Evolutionary conservation across 2,113 vertebrate genomes (phyloP).

Genomic region (Pyxicephalus adspersus): DNA sequence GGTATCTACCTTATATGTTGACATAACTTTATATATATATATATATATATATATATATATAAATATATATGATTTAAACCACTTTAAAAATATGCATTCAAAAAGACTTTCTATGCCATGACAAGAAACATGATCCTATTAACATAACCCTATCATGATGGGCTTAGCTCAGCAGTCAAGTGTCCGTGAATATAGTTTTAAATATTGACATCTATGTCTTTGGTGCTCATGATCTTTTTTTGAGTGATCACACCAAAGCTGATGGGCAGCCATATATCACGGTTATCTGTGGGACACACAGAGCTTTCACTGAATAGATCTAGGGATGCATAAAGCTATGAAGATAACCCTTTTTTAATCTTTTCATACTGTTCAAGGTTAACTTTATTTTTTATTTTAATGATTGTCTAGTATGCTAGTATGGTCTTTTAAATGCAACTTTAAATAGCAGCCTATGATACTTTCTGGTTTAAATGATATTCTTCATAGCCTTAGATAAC

Average conservation of each 20-base stretch:
- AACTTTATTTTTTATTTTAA: neutral
- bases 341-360: neutral
- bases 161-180: no score
- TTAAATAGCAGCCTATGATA: slow-evolving; percentile 8
- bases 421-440: slow-evolving; percentile 9
- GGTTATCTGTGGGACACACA: neutral
- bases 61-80: no score
- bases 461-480: slow-evolving; percentile 26
- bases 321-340: neutral
- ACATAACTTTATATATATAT: no score
- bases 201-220: no score
- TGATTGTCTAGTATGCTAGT: neutral
- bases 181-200: no score
- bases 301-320: no score
- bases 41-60: no score
- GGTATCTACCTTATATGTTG: no score
- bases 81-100: no score
- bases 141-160: no score
- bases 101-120: no score
- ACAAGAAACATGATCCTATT: no score
- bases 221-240: neutral
- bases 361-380: slow-evolving; percentile 1
- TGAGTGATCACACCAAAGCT: neutral
- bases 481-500: slow-evolving; percentile 39
- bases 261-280: neutral